These are phyloP conservation scores for Zhuqinia jingwanae DNA, from an alignment of 2,888 invertebrate genomes.

Conservation along the genomic window DNA sequence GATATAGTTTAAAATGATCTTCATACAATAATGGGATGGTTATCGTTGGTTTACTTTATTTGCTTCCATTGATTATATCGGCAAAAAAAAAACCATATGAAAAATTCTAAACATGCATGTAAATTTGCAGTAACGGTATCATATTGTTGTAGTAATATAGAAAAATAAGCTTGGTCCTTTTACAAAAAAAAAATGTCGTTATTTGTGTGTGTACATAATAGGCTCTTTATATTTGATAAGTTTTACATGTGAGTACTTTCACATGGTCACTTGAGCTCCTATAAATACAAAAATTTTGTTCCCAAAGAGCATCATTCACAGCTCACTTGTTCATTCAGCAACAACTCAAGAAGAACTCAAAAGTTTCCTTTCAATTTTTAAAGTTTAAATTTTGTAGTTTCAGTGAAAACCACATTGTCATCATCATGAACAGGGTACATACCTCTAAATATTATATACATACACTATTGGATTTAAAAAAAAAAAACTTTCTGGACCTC, in stretches of 20 bases:
- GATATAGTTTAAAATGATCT: constrained; percentile 8
- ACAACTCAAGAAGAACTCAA: neutral
- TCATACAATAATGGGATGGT: neutral
- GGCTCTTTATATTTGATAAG: neutral
- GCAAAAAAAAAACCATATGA: too few relatives aligned
- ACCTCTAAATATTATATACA: neutral
- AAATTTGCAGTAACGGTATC: constrained; percentile 23
- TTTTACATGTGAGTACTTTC: constrained; percentile 50
- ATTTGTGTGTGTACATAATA: neutral
- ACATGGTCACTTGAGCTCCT: constrained; percentile 64
- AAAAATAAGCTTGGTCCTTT: constrained; percentile 58
- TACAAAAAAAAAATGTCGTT: constrained; percentile 28
- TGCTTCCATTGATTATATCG: constrained; percentile 16
- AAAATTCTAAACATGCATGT: neutral
- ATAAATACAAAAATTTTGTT: constrained; percentile 65
- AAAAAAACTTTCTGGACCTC: neutral
- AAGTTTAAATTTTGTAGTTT: neutral
- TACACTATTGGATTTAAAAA: too few relatives aligned
- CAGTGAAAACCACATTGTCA: neutral
- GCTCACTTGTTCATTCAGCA: constrained; percentile 45
- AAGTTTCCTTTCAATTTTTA: constrained; percentile 1
- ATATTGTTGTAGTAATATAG: neutral
- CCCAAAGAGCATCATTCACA: constrained; percentile 60
- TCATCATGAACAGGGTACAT: constrained; percentile 51
- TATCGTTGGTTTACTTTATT: constrained; percentile 24